These are phyloP conservation scores for Ephestia elutella DNA, from an alignment of 1,140 invertebrate species.

Conservation along the genomic window DNA sequence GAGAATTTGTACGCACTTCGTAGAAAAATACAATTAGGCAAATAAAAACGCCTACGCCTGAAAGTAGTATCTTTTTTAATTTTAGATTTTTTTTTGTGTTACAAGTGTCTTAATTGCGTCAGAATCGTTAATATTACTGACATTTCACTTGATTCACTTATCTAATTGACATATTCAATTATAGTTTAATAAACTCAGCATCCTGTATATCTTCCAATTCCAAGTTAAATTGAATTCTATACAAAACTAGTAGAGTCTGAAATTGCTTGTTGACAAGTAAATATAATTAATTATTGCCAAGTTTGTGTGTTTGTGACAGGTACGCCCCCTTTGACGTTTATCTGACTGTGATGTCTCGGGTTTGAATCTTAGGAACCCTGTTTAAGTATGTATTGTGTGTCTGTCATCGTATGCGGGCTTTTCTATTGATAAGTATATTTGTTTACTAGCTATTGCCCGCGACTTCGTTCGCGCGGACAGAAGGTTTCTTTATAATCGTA, in stretches of 20 bases:
- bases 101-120: too few species aligned
- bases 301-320: slow-evolving; percentile 1
- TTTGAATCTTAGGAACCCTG: background rate
- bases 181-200: too few species aligned
- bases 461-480: too few species aligned
- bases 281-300: background rate
- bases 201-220: background rate
- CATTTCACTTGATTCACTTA: too few species aligned
- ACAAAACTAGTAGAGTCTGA: background rate
- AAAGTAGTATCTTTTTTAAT: too few species aligned
- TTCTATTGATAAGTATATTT: background rate
- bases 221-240: background rate
- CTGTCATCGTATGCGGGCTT: background rate
- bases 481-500: too few species aligned
- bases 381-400: background rate
- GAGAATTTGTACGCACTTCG: too few species aligned
- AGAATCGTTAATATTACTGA: too few species aligned
- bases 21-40: too few species aligned
- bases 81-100: too few species aligned
- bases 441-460: background rate
- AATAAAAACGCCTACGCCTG: too few species aligned
- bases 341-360: slow-evolving; percentile 1
- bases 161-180: too few species aligned
- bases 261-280: background rate
- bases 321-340: background rate